Evolutionary conservation across 2,113 vertebrate species (phyloP), one percentile per base, ranked within the genome.

Genomic region (Thymallus thymallus): DNA sequence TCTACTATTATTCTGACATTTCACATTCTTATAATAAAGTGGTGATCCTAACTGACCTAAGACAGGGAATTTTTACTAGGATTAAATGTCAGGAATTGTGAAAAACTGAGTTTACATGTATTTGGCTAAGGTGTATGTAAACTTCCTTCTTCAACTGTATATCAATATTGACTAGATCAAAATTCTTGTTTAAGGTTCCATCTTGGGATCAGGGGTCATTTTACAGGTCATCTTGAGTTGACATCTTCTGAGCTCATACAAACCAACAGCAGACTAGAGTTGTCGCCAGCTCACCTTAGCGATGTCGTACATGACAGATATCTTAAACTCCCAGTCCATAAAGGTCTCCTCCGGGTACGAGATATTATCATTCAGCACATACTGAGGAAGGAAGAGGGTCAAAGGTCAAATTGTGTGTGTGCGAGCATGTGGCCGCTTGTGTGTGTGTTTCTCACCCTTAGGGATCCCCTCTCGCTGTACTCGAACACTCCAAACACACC

Each of bases 241-340:
- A 41, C 60, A 62, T 62, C 14, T 62, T 62, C 60, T 24, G 9
- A 69, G 22, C 29, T 18, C 65, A 68, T 45, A 68, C 45, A 48
- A n/a, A 48, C 22, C 16, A 26, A n/a, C 23, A 41, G 22, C 41
- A 48, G 67, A 16, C 2, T 56, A 24, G 14, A 66, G 26, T 66
- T n/a, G 6, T 35, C 10, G 45, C 24, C 23, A 41, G 6, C 75
- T 88, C 80, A 99, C 98, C 95, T 97, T 99, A 75, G 96, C 95
- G 75, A 99, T 96, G 85, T 99, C 98, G 22, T 96, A 96, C 94
- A 99, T 95, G 82, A 99, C 92, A 0, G 97, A 97, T 81, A 97
- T 96, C 91, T 99, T 99, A 91, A 98, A 99, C 88, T 99, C 97
- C 96, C 95, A 96, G 80, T 99, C 97, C 96, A 98, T 98, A 89